phyloP scores from a whole-genome alignment of 2,113 vertebrate genomes.

The Ondatra zibethicus region DNA sequence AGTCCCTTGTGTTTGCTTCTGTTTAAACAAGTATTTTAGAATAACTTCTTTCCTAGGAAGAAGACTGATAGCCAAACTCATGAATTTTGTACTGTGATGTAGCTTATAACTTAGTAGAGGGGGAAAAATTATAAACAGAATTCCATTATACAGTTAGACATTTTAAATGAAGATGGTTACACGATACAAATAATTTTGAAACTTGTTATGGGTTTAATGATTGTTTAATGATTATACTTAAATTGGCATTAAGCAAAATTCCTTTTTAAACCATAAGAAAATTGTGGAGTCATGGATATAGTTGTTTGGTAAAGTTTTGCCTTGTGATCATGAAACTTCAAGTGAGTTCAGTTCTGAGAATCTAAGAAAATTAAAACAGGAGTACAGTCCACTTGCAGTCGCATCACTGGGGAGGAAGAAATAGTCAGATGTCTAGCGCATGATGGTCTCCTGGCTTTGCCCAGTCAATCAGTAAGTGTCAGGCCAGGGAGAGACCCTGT shows the following conservation, averaged over 20 bases:
- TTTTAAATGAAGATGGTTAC: conserved; percentile 6
- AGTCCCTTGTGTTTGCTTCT: not conserved
- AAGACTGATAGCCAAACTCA: not conserved
- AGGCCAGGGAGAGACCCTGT: not conserved
- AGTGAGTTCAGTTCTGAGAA: not conserved
- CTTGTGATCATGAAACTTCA: not conserved
- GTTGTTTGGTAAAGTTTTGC: not conserved
- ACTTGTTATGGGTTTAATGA: not conserved
- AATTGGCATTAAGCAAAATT: conserved; percentile 30
- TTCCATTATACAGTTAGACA: not conserved
- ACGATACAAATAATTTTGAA: not conserved
- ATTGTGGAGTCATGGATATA: not conserved
- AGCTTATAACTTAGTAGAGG: not conserved
- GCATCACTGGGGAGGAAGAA: not conserved
- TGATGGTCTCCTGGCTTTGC: not conserved
- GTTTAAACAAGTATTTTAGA: not conserved
- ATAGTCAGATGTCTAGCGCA: not conserved
- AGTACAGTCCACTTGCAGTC: not conserved
- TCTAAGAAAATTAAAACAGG: not conserved
- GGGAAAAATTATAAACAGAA: not conserved
- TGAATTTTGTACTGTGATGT: not conserved
- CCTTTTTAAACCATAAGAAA: not conserved
- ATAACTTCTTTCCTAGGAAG: not conserved
- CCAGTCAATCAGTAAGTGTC: not conserved
- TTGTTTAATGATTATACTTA: conserved; percentile 4